Evolutionary conservation across 2,113 vertebrate species (phyloP), one percentile per base, ranked within the genome.

Genomic region (Ptychochromis oligacanthus): DNA sequence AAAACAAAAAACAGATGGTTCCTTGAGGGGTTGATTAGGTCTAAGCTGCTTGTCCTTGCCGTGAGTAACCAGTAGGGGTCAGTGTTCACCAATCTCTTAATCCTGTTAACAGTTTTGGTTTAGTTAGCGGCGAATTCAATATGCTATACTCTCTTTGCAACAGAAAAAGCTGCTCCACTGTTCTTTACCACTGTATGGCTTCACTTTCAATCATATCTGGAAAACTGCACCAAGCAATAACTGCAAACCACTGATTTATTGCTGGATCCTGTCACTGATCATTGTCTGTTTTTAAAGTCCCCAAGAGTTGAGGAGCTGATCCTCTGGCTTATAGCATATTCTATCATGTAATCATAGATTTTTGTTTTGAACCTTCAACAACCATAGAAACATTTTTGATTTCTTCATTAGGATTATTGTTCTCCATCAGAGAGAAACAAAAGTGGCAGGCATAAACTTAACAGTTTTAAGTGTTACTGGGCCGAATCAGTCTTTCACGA

Each of bases 21-120:
- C 60, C 65, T 31, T 17, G 31, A 20, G 38, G 24, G 57, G 43
- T 79, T 28, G 8, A 70, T 49, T 38, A 67, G 59, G 15, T 43
- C 61, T 72, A 15, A 31, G 61, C 49, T 65, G 67, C 83, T 61
- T 81, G 82, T 79, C 49, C 34, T 87, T 4, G 46, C 7, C 43
- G 9, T 9, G 9, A 81, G 31, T 76, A 46, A 89, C 91, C 92
- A 91, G 61, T 88, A 94, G 93, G 70, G 85, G 88, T 58, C 91
- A 89, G 82, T 57, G 76, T 80, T 46, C 81, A 78, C 82, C 78
- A 58, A 38, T 72, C 17, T 80, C 4, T 43, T 57, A 3, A 38
- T 74, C 3, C 7, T 26, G 11, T 31, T 10, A 74, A 75, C 22
- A 43, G 10, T 2, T n/a, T 55, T 49, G 3, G 13, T 65, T 58